A percentile compares a stretch with the other conserved stretches of the same genome.
Conservation (phyloP, 2,797 vertebrate species). For the Sebastes umbrosus region DNA sequence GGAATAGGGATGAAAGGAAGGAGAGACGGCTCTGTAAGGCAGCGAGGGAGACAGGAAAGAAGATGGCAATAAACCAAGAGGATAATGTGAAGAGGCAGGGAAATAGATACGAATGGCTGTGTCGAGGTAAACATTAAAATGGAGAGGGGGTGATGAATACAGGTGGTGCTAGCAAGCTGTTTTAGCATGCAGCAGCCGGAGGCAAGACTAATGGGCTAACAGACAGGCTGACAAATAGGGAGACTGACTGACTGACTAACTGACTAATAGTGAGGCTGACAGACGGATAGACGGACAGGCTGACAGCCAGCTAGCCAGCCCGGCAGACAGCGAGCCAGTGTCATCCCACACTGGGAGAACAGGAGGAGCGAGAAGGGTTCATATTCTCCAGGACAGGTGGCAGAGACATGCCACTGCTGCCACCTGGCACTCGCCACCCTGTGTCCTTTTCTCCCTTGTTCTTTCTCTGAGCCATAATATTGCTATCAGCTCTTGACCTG, state of each 20-base stretch:
- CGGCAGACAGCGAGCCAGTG: conserved; percentile 66
- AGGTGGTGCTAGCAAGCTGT: conserved; percentile 51
- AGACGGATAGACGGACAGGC: conserved; percentile 72
- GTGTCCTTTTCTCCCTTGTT: conserved; percentile 47
- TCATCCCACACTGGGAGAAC: conserved; percentile 69
- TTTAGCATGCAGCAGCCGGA: conserved; percentile 30
- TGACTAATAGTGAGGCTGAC: conserved; percentile 57
- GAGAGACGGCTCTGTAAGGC: not conserved
- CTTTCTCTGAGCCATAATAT: conserved; percentile 62
- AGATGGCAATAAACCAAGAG: conserved; percentile 14
- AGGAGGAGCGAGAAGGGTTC: conserved; percentile 72
- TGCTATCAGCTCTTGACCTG: conserved; percentile 70
- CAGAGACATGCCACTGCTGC: conserved; percentile 73
- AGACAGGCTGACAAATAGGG: conserved; percentile 42
- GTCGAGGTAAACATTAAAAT: conserved; percentile 20
- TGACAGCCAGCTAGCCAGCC: conserved; percentile 64
- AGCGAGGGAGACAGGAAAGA: not conserved
- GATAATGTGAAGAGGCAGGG: conserved; percentile 19
- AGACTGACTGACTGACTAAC: conserved; percentile 37
- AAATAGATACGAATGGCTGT: conserved; percentile 7
- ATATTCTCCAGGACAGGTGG: conserved; percentile 81
- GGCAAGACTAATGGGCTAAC: conserved; percentile 40
- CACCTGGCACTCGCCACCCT: conserved; percentile 69
- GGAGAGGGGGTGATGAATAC: conserved; percentile 21
- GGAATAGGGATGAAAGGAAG: not conserved